A percentile compares a stretch with the other conserved stretches of the same genome.
phyloP scores from a whole-genome alignment of 2,888 invertebrate species.

The Lutraria lutraria region DNA sequence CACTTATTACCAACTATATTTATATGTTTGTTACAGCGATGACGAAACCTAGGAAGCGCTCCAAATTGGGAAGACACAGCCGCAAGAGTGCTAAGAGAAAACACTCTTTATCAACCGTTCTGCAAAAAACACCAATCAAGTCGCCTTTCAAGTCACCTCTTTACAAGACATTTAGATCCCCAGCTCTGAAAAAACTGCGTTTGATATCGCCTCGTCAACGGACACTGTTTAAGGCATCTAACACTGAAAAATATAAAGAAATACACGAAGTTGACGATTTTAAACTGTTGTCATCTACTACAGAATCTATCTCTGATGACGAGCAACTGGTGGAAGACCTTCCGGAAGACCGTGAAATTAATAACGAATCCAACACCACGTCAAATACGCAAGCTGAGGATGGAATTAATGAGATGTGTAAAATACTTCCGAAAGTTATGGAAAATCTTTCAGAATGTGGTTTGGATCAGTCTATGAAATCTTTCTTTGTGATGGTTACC shows the following conservation, averaged over 20 bases:
- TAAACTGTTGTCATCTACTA: background rate
- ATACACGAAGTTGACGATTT: background rate
- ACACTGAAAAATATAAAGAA: background rate
- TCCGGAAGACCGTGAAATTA: background rate
- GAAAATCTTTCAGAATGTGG: background rate
- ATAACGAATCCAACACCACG: no score
- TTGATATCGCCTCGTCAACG: background rate
- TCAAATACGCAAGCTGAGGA: background rate
- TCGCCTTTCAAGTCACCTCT: background rate
- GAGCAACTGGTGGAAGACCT: background rate
- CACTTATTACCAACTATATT: no score
- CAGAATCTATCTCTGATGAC: background rate
- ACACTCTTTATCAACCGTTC: no score
- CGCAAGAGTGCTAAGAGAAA: no score
- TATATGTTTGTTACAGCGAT: no score
- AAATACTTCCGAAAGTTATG: slow-evolving; percentile 19
- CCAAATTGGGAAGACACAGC: no score
- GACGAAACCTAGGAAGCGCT: no score
- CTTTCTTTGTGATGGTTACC: background rate
- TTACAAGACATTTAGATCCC: background rate
- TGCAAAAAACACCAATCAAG: background rate
- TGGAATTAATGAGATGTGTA: background rate
- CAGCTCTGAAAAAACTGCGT: background rate
- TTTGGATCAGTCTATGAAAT: background rate
- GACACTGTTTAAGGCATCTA: no score